Evolutionary conservation across 2,113 vertebrate genomes (phyloP).

Genomic region (Tringa solitaria): DNA sequence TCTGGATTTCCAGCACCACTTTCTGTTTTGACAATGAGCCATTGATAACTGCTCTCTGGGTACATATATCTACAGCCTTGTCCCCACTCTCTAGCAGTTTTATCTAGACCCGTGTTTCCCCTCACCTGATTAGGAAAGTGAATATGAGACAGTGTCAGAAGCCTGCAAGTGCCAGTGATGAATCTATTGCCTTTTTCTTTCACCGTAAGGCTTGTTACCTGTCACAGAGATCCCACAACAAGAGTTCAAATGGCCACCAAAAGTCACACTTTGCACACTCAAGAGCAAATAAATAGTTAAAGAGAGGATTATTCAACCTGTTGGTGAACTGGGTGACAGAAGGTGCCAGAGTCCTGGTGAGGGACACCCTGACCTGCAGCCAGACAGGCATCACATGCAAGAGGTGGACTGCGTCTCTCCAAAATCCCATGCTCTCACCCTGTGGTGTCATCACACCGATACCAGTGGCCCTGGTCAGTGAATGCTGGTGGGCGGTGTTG

Average conservation of each 20-base stretch:
- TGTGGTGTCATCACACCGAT: neutral
- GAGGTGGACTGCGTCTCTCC: neutral
- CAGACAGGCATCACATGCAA: neutral
- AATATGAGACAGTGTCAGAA: slow-evolving; percentile 40
- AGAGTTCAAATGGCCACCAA: slow-evolving; percentile 12
- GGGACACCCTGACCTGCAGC: neutral
- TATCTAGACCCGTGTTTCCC: slow-evolving; percentile 41
- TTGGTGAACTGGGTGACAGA: neutral
- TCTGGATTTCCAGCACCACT: neutral
- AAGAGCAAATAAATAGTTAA: neutral
- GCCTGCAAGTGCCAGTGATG: slow-evolving; percentile 28
- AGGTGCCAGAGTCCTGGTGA: neutral
- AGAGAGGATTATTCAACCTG: neutral
- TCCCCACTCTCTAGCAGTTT: neutral
- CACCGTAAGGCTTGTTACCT: neutral
- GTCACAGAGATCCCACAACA: neutral
- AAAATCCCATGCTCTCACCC: neutral
- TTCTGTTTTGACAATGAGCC: slow-evolving; percentile 47
- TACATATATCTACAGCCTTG: slow-evolving; percentile 2
- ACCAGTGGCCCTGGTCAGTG: neutral
- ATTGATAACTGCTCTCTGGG: slow-evolving; percentile 52
- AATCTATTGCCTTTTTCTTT: slow-evolving; percentile 62
- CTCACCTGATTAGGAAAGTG: slow-evolving; percentile 62
- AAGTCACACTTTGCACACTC: neutral
- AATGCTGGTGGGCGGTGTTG: neutral